phyloP scores from a whole-genome alignment of 1,140 invertebrate genomes.

The Bombus affinis region DNA sequence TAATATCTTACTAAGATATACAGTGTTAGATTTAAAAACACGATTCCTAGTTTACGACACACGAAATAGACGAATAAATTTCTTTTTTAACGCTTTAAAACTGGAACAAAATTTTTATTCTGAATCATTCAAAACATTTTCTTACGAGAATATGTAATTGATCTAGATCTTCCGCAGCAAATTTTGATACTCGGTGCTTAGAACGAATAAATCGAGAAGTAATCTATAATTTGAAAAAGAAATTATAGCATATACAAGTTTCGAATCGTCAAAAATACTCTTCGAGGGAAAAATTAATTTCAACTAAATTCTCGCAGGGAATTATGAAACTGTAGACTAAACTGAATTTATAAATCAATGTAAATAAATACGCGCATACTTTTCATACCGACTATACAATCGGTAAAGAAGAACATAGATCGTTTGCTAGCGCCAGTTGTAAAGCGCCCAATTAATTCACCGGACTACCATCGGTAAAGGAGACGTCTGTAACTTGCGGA shows the following conservation, averaged over 20 bases:
- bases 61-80: not conserved
- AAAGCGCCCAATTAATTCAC: not conserved
- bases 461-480: constrained; percentile 3
- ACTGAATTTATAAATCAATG: too few relatives aligned
- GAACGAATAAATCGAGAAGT: not conserved
- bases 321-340: not conserved
- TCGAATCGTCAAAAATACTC: not conserved
- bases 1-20: not conserved
- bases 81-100: not conserved
- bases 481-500: not conserved
- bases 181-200: not conserved
- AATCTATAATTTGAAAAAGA: too few relatives aligned
- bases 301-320: not conserved
- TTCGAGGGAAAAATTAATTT: not conserved
- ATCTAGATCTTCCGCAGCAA: not conserved
- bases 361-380: too few relatives aligned
- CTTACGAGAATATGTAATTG: too few relatives aligned
- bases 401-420: constrained; percentile 13
- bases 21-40: too few relatives aligned
- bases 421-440: constrained; percentile 18
- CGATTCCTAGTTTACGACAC: not conserved
- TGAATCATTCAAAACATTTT: too few relatives aligned
- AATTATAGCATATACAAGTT: not conserved
- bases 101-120: too few relatives aligned
- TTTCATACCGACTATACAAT: not conserved